Evolutionary conservation across 2,797 vertebrate species (phyloP).

Genomic region (Melanogrammus aeglefinus): DNA sequence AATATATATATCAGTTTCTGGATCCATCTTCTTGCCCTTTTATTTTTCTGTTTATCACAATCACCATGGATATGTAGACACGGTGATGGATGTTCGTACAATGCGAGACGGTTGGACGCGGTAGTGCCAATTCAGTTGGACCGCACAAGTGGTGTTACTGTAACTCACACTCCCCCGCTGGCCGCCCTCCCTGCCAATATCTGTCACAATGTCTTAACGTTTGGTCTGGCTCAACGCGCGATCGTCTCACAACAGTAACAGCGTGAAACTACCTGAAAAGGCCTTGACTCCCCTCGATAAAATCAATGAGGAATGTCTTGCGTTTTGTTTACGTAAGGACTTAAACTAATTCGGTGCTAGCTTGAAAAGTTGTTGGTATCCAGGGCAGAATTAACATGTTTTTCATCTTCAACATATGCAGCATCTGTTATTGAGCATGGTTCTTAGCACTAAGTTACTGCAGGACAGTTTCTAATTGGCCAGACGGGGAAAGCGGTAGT

Average conservation of each 20-base stretch:
- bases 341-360: not conserved
- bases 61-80: conserved; percentile 27
- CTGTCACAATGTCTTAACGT: conserved; percentile 60
- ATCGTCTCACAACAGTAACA: no score
- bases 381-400: not conserved
- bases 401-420: not conserved
- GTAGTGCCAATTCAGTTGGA: conserved; percentile 47
- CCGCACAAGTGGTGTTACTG: conserved; percentile 56
- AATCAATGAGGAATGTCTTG: not conserved
- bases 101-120: conserved; percentile 40
- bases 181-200: conserved; percentile 50
- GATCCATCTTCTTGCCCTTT: not conserved
- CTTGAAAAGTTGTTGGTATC: not conserved
- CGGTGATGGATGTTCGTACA: conserved; percentile 48
- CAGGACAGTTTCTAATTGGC: no score
- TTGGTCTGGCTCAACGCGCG: conserved; percentile 16
- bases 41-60: conserved; percentile 24
- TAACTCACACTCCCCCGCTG: conserved; percentile 39
- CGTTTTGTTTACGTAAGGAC: not conserved
- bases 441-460: no score
- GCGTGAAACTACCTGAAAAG: no score
- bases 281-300: no score
- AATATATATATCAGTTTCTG: not conserved
- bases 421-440: not conserved
- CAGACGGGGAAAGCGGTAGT: no score